Conservation (phyloP, 2,888 invertebrate species). For the Lypha dubia region DNA sequence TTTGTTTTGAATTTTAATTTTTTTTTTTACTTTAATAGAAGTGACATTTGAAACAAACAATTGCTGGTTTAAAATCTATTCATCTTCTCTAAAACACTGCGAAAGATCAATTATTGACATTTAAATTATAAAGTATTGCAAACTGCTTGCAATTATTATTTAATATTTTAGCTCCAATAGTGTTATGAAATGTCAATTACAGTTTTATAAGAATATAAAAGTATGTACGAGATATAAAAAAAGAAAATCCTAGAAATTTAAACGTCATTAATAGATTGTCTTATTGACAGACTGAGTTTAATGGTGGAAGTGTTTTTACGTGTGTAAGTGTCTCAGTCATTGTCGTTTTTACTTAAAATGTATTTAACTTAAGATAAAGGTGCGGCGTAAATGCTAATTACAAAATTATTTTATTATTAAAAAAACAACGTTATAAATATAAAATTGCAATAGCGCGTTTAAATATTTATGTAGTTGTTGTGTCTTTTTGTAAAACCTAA, state of each 20-base stretch:
- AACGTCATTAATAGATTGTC: slow-evolving; percentile 34
- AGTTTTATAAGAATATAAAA: slow-evolving; percentile 10
- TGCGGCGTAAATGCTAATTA: slow-evolving; percentile 31
- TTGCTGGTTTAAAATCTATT: not conserved
- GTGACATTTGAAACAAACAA: slow-evolving; percentile 16
- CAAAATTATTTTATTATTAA: slow-evolving; percentile 17
- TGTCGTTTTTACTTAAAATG: slow-evolving; percentile 14
- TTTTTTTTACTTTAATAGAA: not conserved
- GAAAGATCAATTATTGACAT: slow-evolving; percentile 50
- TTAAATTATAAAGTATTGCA: slow-evolving; percentile 7
- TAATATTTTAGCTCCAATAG: not conserved
- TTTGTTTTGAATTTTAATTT: not conserved
- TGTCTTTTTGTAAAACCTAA: slow-evolving; percentile 14
- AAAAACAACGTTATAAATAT: not conserved
- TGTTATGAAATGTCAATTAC: slow-evolving; percentile 24
- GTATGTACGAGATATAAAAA: too few relatives aligned
- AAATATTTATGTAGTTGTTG: not conserved
- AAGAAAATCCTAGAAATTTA: not conserved
- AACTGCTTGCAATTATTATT: slow-evolving; percentile 5
- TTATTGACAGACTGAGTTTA: slow-evolving; percentile 18
- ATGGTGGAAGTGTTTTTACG: not conserved
- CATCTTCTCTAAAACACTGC: not conserved
- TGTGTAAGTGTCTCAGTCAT: not conserved
- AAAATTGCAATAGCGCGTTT: slow-evolving; percentile 26
- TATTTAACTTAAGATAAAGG: slow-evolving; percentile 24